Evolutionary conservation across 1,140 invertebrate species (phyloP), one percentile per base, ranked within the genome.

Genomic region (Rhyzopertha dominica): DNA sequence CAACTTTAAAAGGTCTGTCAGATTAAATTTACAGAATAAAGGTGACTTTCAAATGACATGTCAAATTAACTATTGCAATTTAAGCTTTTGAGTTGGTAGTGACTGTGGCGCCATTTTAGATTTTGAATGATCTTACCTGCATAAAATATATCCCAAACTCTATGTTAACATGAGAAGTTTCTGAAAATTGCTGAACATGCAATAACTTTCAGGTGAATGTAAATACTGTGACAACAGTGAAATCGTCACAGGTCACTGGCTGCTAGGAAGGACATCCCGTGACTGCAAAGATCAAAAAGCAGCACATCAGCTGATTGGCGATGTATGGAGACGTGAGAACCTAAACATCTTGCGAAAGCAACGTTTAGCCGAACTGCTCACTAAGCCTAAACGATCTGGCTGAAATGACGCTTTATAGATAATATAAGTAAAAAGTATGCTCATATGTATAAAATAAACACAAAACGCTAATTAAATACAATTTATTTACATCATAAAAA

Each of bases 221-320:
- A 47, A 54, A 38, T 41, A 54, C 5, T 63, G 59, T 17, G 53
- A 57, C 19, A 52, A 54, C 3, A 43, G 46, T 5, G 62, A 64
- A 19, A 54, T 50, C 1, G 51, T 64, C 5, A 49, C 54, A 2
- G 62, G 62, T 20, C 43, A 56, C 18, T 63, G 61, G 62, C 22
- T 61, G 13, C 22, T 59, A n/a, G 47, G 42, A 16, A 47, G 53
- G 5, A 44, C 46, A 39, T 61, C 60, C 4, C 38, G 53, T 2
- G 53, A 54, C 45, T 64, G 62, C 36, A 59, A 61, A 31, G 57
- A 59, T 31, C 49, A 59, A 32, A 55, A 61, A 30, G 41, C 53
- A 5, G 47, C 56, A 1, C 47, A 52, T 40, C 43, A 54, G n/a
- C 37, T 62, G 10, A 32, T 64, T 7, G 46, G 58, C 16, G 62